Percentiles rank a stretch among this genome's conserved stretches.
phyloP scores from a whole-genome alignment of 2,797 vertebrate genomes.

The Philypnodon macrostomus region DNA sequence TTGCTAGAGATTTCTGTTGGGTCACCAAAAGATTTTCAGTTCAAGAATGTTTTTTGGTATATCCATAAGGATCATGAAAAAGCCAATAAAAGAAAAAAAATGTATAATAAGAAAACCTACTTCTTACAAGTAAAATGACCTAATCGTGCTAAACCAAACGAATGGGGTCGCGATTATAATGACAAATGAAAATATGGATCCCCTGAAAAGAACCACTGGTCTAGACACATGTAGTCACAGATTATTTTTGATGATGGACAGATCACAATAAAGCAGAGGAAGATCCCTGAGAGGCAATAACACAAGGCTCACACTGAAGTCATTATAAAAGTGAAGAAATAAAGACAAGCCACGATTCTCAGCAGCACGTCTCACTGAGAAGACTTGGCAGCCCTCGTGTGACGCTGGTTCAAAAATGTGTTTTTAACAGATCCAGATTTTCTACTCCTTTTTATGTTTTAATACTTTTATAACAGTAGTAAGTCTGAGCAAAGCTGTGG shows the following conservation, averaged over 20 bases:
- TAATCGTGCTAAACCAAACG: too few species aligned
- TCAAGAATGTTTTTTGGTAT: too few species aligned
- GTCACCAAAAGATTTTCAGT: too few species aligned
- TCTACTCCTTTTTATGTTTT: conserved; percentile 4
- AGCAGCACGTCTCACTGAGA: conserved; percentile 24
- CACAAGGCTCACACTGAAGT: conserved; percentile 55
- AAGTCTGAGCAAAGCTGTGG: neutral
- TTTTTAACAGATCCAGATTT: conserved; percentile 7
- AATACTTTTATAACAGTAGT: conserved; percentile 6
- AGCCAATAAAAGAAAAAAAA: too few species aligned
- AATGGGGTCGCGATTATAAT: too few species aligned
- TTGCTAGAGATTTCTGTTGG: too few species aligned
- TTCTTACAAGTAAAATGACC: too few species aligned
- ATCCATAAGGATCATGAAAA: too few species aligned
- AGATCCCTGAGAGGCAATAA: conserved; percentile 29
- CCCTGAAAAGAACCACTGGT: too few species aligned
- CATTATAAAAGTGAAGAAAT: conserved; percentile 34
- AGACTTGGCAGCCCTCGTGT: conserved; percentile 36
- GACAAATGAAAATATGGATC: too few species aligned
- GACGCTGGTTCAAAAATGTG: conserved; percentile 6
- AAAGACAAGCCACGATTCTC: conserved; percentile 40
- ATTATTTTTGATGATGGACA: conserved; percentile 35
- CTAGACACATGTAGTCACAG: conserved; percentile 19
- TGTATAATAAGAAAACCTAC: too few species aligned
- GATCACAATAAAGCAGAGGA: conserved; percentile 47